phyloP scores from a whole-genome alignment of 2,797 vertebrate genomes.

The Platalea minor region DNA sequence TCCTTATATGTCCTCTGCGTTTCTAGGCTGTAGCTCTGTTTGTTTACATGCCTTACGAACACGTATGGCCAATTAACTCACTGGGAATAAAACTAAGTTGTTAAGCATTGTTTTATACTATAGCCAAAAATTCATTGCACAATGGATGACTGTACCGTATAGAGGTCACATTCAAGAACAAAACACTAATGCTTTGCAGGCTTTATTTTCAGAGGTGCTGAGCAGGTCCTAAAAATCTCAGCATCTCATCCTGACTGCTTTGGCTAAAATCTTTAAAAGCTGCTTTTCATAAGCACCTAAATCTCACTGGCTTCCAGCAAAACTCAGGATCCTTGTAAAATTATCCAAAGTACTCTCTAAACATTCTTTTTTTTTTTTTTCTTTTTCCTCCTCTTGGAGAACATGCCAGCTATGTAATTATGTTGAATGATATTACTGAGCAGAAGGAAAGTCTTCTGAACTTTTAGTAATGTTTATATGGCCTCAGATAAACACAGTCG shows the following conservation, averaged over 20 bases:
- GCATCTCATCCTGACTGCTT: background rate
- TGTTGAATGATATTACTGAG: background rate
- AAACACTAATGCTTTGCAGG: background rate
- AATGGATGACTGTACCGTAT: background rate
- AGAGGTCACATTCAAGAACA: constrained; percentile 1
- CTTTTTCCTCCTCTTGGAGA: rapidly evolving
- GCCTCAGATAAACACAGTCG: background rate
- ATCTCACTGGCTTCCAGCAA: background rate
- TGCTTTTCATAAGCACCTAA: background rate
- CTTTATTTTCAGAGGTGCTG: background rate
- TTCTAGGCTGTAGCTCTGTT: background rate
- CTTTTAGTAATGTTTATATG: background rate
- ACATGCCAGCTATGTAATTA: background rate
- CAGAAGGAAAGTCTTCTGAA: background rate
- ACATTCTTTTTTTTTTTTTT: no score
- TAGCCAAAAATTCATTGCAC: background rate
- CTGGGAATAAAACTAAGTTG: background rate
- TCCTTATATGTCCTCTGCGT: background rate
- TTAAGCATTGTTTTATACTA: background rate
- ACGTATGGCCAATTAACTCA: background rate
- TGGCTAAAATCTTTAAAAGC: background rate
- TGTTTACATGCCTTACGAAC: background rate
- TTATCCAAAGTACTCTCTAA: background rate
- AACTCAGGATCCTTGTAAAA: background rate
- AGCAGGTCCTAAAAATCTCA: background rate